These are phyloP conservation scores for Characodon lateralis DNA, from an alignment of 2,797 vertebrate species.

Conservation along the genomic window DNA sequence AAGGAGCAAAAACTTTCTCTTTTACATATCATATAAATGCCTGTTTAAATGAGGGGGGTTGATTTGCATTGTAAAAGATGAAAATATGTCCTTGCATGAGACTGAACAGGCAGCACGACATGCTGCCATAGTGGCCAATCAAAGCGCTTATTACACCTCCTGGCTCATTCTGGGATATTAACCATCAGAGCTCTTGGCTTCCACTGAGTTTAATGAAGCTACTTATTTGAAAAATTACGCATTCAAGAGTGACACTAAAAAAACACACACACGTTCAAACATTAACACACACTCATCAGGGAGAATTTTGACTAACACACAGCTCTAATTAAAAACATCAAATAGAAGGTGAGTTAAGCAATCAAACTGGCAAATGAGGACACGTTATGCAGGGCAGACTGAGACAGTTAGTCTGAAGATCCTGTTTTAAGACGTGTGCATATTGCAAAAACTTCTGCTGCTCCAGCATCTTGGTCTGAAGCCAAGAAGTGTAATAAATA, in stretches of 20 bases:
- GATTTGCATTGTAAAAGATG: neutral
- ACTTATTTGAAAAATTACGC: slow-evolving; percentile 24
- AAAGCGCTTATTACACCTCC: neutral
- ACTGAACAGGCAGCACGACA: slow-evolving; percentile 5
- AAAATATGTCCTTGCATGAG: neutral
- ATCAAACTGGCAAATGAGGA: slow-evolving; percentile 20
- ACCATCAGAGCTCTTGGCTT: slow-evolving; percentile 15
- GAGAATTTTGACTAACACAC: slow-evolving; percentile 19
- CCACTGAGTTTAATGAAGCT: slow-evolving; percentile 18
- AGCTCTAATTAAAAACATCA: slow-evolving; percentile 19
- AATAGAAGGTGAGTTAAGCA: slow-evolving; percentile 44
- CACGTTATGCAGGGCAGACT: slow-evolving; percentile 8
- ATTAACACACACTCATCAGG: slow-evolving; percentile 9
- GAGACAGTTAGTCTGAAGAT: slow-evolving; percentile 41
- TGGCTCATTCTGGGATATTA: slow-evolving; percentile 8
- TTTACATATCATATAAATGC: slow-evolving; percentile 5
- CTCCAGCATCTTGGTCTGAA: slow-evolving; percentile 6
- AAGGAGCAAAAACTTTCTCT: neutral
- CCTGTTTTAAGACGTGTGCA: slow-evolving; percentile 44
- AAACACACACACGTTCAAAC: slow-evolving; percentile 1
- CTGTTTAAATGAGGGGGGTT: neutral
- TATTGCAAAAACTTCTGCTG: slow-evolving; percentile 56
- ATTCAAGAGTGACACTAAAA: slow-evolving; percentile 11
- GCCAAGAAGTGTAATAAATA: slow-evolving; percentile 20
- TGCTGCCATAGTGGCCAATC: slow-evolving; percentile 12